Evolutionary conservation across 2,113 vertebrate species (phyloP).

Genomic region (Ophiodon elongatus): DNA sequence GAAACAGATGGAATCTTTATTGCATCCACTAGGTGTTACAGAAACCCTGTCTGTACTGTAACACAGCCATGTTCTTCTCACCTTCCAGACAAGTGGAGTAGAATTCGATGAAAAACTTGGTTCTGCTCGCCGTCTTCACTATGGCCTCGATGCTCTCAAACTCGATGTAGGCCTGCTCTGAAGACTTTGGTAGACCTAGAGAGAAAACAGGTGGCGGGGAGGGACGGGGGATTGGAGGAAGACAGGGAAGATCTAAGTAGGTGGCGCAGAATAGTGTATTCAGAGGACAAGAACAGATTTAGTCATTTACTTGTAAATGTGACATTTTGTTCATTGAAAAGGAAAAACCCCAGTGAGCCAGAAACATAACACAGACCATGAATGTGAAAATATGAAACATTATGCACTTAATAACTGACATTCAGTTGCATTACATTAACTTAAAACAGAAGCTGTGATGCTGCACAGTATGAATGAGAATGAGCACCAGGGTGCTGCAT

Average conservation of each 20-base stretch:
- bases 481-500: background rate
- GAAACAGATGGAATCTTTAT: slow-evolving; percentile 51
- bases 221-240: too few relatives aligned
- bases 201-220: background rate
- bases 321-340: background rate
- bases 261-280: background rate
- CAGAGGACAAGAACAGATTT: background rate
- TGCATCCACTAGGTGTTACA: slow-evolving; percentile 25
- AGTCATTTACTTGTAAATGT: background rate
- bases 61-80: slow-evolving; percentile 59
- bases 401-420: background rate
- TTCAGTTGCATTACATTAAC: background rate
- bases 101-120: slow-evolving; percentile 98
- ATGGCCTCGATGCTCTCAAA: slow-evolving; percentile 97
- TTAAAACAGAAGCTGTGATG: background rate
- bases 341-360: too few relatives aligned
- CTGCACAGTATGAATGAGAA: background rate
- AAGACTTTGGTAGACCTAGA: slow-evolving; percentile 93
- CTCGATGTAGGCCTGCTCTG: slow-evolving; percentile 96
- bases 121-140: slow-evolving; percentile 95
- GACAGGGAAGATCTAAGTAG: background rate
- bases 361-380: background rate
- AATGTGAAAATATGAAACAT: background rate
- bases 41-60: background rate
- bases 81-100: slow-evolving; percentile 97